A percentile compares a stretch with the other conserved stretches of the same genome.
These are phyloP conservation scores for Diorhabda sublineata DNA, from an alignment of 1,140 invertebrate species.

Conservation along the genomic window DNA sequence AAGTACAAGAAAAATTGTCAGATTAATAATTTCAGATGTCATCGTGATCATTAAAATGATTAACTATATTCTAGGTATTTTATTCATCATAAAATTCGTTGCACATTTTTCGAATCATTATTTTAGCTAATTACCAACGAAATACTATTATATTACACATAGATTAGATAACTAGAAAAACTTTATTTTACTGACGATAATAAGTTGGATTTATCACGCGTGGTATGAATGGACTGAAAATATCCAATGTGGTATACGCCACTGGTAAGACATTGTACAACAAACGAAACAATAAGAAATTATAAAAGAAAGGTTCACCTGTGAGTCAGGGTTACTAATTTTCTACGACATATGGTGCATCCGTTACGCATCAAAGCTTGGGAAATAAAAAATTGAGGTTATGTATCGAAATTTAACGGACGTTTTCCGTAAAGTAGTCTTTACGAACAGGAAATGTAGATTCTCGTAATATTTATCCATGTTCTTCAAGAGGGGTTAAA, in stretches of 20 bases:
- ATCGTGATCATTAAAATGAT: too few relatives aligned
- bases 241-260: not conserved
- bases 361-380: constrained; percentile 22
- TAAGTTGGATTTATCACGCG: too few relatives aligned
- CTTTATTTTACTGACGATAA: too few relatives aligned
- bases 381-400: constrained; percentile 16
- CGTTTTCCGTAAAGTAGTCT: constrained; percentile 11
- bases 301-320: not conserved
- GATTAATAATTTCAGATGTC: too few relatives aligned
- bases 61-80: too few relatives aligned
- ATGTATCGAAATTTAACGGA: constrained; percentile 8
- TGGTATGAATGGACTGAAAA: too few relatives aligned
- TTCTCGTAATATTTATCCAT: constrained; percentile 4
- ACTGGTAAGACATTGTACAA: not conserved
- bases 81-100: too few relatives aligned
- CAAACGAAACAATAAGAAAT: not conserved
- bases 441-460: constrained; percentile 6
- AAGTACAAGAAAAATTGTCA: too few relatives aligned
- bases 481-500: constrained; percentile 7
- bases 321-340: constrained; percentile 4
- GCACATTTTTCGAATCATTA: too few relatives aligned
- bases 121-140: too few relatives aligned
- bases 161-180: too few relatives aligned
- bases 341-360: constrained; percentile 18
- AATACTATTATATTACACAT: too few relatives aligned